These are phyloP conservation scores for Sebastes matsubarae DNA, from an alignment of 2,797 vertebrate species.

Conservation along the genomic window DNA sequence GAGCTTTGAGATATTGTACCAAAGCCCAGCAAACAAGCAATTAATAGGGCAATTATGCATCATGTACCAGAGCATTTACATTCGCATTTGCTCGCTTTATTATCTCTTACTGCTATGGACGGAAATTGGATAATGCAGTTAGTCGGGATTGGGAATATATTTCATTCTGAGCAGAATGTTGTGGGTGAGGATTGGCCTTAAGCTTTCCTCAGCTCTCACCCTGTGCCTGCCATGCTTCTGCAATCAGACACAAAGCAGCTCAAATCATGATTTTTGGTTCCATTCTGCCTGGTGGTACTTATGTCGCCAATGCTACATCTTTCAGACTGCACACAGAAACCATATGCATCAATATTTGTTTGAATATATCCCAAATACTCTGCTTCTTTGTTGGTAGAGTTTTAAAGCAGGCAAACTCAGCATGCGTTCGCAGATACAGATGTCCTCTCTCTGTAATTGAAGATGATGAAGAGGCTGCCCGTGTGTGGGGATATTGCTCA, in stretches of 20 bases:
- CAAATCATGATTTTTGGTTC: conserved; percentile 15
- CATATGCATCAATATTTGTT: conserved; percentile 27
- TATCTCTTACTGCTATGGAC: conserved; percentile 39
- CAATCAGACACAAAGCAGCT: conserved; percentile 27
- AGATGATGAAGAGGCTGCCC: conserved; percentile 61
- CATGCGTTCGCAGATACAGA: conserved; percentile 55
- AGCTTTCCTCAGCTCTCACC: background rate
- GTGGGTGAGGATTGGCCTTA: background rate
- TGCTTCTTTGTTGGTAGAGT: conserved; percentile 1
- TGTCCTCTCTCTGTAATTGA: conserved; percentile 60
- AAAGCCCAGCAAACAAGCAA: conserved; percentile 64
- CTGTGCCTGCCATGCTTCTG: conserved; percentile 13
- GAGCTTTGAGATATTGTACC: conserved; percentile 28
- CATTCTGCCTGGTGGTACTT: conserved; percentile 8
- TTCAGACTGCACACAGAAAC: background rate
- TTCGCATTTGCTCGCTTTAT: conserved; percentile 57
- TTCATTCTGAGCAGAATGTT: conserved; percentile 29
- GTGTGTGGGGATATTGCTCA: conserved; percentile 53
- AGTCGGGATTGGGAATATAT: conserved; percentile 20
- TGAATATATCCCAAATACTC: conserved; percentile 21
- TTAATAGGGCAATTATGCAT: conserved; percentile 66
- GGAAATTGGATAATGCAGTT: conserved; percentile 57
- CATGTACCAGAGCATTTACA: conserved; percentile 47
- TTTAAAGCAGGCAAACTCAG: conserved; percentile 31
- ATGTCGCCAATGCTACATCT: conserved; percentile 5